These are phyloP conservation scores for Meloe dianella DNA, from an alignment of 2,888 invertebrate genomes.

Conservation along the genomic window DNA sequence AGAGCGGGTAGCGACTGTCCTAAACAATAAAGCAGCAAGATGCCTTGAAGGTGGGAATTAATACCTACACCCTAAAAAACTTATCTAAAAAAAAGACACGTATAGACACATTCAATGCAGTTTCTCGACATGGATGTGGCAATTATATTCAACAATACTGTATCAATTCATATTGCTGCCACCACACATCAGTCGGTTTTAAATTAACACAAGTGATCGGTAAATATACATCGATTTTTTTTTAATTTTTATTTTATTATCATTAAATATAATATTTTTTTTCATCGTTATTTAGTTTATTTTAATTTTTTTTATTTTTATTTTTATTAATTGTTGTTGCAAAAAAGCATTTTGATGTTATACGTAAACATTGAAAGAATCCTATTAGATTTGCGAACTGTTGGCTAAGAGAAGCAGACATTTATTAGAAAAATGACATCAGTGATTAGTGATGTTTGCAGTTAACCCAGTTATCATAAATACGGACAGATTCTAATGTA, in stretches of 20 bases:
- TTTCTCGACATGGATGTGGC: slow-evolving; percentile 46
- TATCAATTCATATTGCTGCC: slow-evolving; percentile 61
- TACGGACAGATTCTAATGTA: slow-evolving; percentile 26
- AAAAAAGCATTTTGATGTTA: slow-evolving; percentile 48
- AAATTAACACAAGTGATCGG: slow-evolving; percentile 46
- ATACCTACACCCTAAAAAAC: slow-evolving; percentile 47
- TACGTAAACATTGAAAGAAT: slow-evolving; percentile 50
- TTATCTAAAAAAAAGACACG: slow-evolving; percentile 41
- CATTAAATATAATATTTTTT: neutral
- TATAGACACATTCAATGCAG: slow-evolving; percentile 43
- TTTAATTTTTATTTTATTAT: slow-evolving; percentile 3
- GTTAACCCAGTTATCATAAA: slow-evolving; percentile 15
- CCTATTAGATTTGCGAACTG: slow-evolving; percentile 53
- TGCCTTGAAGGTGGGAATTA: slow-evolving; percentile 49
- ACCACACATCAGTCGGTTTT: slow-evolving; percentile 43
- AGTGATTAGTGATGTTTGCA: slow-evolving; percentile 25
- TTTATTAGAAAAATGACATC: slow-evolving; percentile 48
- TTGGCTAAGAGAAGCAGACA: slow-evolving; percentile 56
- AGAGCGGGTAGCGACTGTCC: slow-evolving; percentile 49
- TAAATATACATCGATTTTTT: slow-evolving; percentile 42
- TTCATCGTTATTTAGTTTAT: slow-evolving; percentile 19
- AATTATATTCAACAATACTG: slow-evolving; percentile 54
- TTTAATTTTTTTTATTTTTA: slow-evolving; percentile 17
- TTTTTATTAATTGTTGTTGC: slow-evolving; percentile 41
- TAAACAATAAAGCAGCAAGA: slow-evolving; percentile 55